These are phyloP conservation scores for Chymomyza caudatula DNA, from an alignment of 2,888 invertebrate genomes.

Conservation along the genomic window DNA sequence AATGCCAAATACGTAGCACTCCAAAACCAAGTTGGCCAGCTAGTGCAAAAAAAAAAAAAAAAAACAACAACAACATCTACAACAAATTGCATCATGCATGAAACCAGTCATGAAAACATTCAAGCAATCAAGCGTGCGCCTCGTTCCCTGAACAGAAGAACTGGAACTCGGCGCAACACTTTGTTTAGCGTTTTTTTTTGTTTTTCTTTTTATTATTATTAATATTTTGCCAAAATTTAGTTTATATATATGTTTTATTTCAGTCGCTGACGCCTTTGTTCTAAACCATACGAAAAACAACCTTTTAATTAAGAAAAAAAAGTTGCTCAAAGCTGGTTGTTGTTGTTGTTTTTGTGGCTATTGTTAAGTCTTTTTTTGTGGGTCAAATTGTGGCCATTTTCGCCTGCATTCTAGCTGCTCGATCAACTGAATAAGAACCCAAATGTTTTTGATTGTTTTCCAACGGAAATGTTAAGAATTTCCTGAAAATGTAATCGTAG, in stretches of 20 bases:
- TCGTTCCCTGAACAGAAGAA: constrained; percentile 57
- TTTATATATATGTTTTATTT: neutral
- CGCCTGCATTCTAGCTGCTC: neutral
- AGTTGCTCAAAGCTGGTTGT: neutral
- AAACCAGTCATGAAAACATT: constrained; percentile 49
- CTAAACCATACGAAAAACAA: too few species aligned
- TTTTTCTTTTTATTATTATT: neutral
- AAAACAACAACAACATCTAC: constrained; percentile 13
- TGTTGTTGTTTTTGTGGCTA: neutral
- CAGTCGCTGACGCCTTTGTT: neutral
- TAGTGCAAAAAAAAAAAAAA: neutral
- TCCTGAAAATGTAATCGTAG: too few species aligned
- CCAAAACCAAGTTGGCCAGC: too few species aligned
- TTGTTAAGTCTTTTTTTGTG: neutral
- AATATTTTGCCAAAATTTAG: neutral
- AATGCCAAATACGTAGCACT: constrained; percentile 50
- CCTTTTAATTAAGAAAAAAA: too few species aligned
- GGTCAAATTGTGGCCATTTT: neutral
- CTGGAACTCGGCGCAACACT: constrained; percentile 62
- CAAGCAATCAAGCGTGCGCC: constrained; percentile 44
- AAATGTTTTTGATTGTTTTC: too few species aligned
- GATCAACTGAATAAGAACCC: neutral
- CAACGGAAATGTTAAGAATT: too few species aligned
- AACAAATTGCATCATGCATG: constrained; percentile 60
- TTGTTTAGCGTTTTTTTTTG: constrained; percentile 40